Evolutionary conservation across 2,888 invertebrate species (phyloP), one percentile per base, ranked within the genome.

Genomic region (Allophyes oxyacanthae): DNA sequence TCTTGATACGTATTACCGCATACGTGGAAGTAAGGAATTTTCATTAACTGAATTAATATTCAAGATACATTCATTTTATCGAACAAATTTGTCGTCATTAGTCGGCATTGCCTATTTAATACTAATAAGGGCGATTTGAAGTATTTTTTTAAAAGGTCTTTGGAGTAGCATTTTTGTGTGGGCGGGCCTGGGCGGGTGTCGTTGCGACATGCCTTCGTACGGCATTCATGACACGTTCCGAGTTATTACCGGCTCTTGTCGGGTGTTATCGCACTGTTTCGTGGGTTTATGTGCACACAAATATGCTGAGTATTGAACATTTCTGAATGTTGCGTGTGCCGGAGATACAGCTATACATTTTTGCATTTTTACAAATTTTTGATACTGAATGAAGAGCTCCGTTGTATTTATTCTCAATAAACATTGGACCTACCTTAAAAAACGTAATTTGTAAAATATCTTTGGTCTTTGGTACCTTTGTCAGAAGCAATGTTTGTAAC

Each of bases 81-180:
- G 52, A 43, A 50, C 59, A 45, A 72, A 79, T 79, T 79, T 77
- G 78, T 78, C 68, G 67, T 67, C 54, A 62, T 68, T 76, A 71
- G 62, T 64, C 62, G 73, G 42, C 63, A 63, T 60, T 58, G 50
- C 53, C 62, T 68, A 56, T 77, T 71, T 64, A 54, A 63, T 68
- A 74, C 67, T 75, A 74, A 77, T 77, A 70, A 75, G 72, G 68
- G 66, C 60, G 59, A 67, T 72, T 59, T 38, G 37, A 58, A 59
- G 54, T 67, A 72, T 75, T 75, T 75, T 75, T 72, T 65, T 45
- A 65, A 59, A 42, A 42, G 66, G 48, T 56, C 41, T 60, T n/a
- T 45, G 59, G 64, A 48, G 54, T 63, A 40, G 32, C 51, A 36
- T 48, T 43, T 30, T 45, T 11, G 60, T 50, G 78, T 79, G 68